A percentile compares a stretch with the other conserved stretches of the same genome.
Evolutionary conservation across 1,140 invertebrate species (phyloP).

Genomic region (Bathynomus jamesi): DNA sequence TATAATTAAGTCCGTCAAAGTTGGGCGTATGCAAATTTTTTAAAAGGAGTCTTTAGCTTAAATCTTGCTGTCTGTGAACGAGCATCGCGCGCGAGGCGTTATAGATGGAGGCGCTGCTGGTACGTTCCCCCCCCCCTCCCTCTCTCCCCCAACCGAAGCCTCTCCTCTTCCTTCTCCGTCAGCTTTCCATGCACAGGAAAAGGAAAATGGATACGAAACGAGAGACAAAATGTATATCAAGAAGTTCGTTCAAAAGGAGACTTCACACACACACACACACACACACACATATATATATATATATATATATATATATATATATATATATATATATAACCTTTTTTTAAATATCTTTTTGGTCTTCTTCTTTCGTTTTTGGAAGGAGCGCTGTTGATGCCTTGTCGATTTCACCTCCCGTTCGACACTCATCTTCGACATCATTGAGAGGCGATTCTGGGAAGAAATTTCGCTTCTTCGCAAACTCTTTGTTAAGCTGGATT

Average conservation of each 20-base stretch:
- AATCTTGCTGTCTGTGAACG: not conserved
- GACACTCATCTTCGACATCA: too few species aligned
- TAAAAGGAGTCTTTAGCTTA: not conserved
- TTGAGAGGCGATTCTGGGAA: too few species aligned
- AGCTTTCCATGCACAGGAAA: too few species aligned
- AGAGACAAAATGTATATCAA: not conserved
- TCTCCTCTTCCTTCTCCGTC: too few species aligned
- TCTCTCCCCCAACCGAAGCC: too few species aligned
- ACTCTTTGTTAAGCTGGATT: too few species aligned
- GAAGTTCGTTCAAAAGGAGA: not conserved
- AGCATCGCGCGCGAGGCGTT: not conserved
- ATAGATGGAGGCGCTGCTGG: not conserved
- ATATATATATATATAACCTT: not conserved
- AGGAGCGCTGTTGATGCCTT: too few species aligned
- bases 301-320: conserved; percentile 2
- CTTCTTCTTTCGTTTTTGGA: too few species aligned
- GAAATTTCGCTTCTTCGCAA: too few species aligned
- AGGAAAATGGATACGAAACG: too few species aligned
- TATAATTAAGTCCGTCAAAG: not conserved
- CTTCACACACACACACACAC: not conserved
- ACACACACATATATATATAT: not conserved
- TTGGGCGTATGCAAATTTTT: not conserved
- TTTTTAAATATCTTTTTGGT: not conserved
- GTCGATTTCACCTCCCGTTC: too few species aligned
- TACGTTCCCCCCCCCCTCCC: too few species aligned